These are phyloP conservation scores for Drosophila fulvimacula DNA, from an alignment of 2,888 invertebrate species.

Conservation along the genomic window DNA sequence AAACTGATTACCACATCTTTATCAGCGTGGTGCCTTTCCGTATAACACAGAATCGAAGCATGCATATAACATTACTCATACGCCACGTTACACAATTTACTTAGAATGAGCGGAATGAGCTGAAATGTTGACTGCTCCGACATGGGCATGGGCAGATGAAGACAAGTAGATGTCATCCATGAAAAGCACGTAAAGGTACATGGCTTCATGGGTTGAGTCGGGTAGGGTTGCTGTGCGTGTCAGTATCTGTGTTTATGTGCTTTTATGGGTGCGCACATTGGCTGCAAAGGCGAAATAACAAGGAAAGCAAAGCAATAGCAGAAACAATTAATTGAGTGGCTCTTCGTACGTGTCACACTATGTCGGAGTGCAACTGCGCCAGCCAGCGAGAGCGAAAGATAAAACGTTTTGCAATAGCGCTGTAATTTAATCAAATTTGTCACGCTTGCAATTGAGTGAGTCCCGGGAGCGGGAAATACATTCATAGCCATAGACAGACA, in stretches of 20 bases:
- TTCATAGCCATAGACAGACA: neutral
- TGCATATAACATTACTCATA: slow-evolving; percentile 79
- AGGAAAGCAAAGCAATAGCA: slow-evolving; percentile 41
- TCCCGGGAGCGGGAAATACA: slow-evolving; percentile 20
- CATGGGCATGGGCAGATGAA: slow-evolving; percentile 34
- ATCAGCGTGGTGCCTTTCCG: slow-evolving; percentile 52
- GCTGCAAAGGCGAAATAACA: slow-evolving; percentile 45
- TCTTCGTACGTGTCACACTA: slow-evolving; percentile 53
- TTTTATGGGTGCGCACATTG: slow-evolving; percentile 37
- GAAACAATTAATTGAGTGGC: slow-evolving; percentile 78
- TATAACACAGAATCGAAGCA: slow-evolving; percentile 65
- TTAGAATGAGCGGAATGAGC: slow-evolving; percentile 69
- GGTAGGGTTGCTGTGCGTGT: slow-evolving; percentile 14
- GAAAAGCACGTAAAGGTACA: slow-evolving; percentile 42
- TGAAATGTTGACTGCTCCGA: slow-evolving; percentile 60
- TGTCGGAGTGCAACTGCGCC: slow-evolving; percentile 63
- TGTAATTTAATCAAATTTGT: slow-evolving; percentile 81
- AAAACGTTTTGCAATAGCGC: slow-evolving; percentile 79
- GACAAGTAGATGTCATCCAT: slow-evolving; percentile 62
- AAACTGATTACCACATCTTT: slow-evolving; percentile 80
- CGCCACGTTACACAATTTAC: slow-evolving; percentile 79
- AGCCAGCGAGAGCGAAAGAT: slow-evolving; percentile 65
- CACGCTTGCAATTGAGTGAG: slow-evolving; percentile 77
- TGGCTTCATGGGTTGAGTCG: slow-evolving; percentile 4
- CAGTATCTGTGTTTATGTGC: slow-evolving; percentile 31